phyloP scores from a whole-genome alignment of 1,140 invertebrate genomes.

The Charaxes varanes region DNA sequence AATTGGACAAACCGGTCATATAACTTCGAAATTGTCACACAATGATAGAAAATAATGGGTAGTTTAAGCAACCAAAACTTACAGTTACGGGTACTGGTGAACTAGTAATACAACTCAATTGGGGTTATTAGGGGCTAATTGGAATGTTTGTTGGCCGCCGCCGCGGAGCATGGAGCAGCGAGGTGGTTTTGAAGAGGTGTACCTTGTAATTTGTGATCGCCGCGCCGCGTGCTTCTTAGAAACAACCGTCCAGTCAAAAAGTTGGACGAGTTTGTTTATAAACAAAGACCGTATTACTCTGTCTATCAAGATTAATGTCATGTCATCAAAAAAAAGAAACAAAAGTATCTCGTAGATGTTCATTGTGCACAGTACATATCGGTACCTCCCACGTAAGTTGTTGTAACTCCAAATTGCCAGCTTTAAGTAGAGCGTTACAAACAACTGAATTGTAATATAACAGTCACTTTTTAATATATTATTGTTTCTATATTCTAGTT shows the following conservation, averaged over 20 bases:
- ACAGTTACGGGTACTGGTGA: constrained; percentile 7
- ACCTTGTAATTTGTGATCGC: constrained; percentile 58
- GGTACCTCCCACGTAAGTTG: too few relatives aligned
- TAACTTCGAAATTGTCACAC: constrained; percentile 1
- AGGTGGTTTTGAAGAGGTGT: constrained; percentile 33
- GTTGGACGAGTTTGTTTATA: constrained; percentile 18
- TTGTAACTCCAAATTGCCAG: too few relatives aligned
- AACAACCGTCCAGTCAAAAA: constrained; percentile 4
- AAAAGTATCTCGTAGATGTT: too few relatives aligned
- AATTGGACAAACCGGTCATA: not conserved
- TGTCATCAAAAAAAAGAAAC: too few relatives aligned
- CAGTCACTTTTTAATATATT: too few relatives aligned
- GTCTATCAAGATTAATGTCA: too few relatives aligned
- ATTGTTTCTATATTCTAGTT: constrained; percentile 5
- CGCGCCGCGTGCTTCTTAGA: constrained; percentile 24
- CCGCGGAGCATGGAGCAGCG: constrained; percentile 51
- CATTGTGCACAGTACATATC: not conserved
- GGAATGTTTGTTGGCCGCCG: constrained; percentile 55
- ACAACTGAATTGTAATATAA: too few relatives aligned
- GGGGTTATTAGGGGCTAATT: constrained; percentile 54
- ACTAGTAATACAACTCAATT: constrained; percentile 29
- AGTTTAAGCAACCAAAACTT: constrained; percentile 8
- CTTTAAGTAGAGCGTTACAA: too few relatives aligned
- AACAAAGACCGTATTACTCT: too few relatives aligned
- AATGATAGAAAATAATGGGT: too few relatives aligned